These are phyloP conservation scores for Eristalis tenax DNA, from an alignment of 2,888 invertebrate species.

Conservation along the genomic window DNA sequence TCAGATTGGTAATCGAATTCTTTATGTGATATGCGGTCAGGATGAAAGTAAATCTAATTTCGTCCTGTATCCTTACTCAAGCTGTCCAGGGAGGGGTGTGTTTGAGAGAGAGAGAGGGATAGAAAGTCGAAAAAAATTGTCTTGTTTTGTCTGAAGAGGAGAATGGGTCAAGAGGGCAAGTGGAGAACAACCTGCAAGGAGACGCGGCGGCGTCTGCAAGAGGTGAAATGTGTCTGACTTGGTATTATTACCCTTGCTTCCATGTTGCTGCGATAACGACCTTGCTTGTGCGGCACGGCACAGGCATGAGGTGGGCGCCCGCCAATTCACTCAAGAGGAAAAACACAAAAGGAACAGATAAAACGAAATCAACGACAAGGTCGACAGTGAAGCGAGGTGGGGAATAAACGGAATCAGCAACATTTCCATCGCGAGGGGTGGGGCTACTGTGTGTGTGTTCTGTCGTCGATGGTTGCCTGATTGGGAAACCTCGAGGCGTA, in stretches of 20 bases:
- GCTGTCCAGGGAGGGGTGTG: neutral
- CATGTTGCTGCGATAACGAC: slow-evolving; percentile 61
- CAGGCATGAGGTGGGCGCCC: slow-evolving; percentile 15
- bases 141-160: slow-evolving; percentile 23
- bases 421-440: slow-evolving; percentile 21
- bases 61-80: slow-evolving; percentile 56
- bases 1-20: slow-evolving; percentile 71
- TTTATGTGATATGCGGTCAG: slow-evolving; percentile 70
- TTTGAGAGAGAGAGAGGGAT: neutral
- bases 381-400: neutral
- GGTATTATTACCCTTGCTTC: slow-evolving; percentile 58
- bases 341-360: slow-evolving; percentile 38
- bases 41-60: slow-evolving; percentile 71
- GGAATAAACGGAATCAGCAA: slow-evolving; percentile 11
- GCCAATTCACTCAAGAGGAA: slow-evolving; percentile 60
- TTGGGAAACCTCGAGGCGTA: slow-evolving; percentile 51
- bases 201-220: neutral
- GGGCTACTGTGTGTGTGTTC: slow-evolving; percentile 24
- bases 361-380: neutral
- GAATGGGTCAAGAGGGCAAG: slow-evolving; percentile 62
- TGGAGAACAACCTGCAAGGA: slow-evolving; percentile 54
- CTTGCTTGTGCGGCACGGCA: slow-evolving; percentile 22
- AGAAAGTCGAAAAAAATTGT: neutral
- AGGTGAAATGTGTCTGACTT: slow-evolving; percentile 55
- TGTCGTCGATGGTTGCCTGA: slow-evolving; percentile 40